phyloP scores from a whole-genome alignment of 2,113 vertebrate genomes.

The Psilopsiagon aurifrons region DNA sequence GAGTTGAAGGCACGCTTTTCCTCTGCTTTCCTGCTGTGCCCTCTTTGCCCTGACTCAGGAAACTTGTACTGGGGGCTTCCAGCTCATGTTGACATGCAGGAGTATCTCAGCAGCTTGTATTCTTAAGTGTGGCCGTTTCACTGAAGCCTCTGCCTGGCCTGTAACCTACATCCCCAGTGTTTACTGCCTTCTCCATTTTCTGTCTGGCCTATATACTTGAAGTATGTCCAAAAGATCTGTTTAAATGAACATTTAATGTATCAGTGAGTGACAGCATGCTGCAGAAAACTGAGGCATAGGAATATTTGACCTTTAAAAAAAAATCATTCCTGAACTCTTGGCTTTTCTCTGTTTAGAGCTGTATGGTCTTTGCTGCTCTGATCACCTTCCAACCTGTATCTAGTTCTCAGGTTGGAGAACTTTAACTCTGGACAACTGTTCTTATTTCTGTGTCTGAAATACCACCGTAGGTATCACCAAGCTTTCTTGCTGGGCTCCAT shows the following conservation, averaged over 20 bases:
- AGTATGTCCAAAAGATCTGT: background rate
- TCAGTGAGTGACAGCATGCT: background rate
- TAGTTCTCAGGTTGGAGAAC: background rate
- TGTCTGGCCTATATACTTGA: background rate
- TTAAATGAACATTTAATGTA: background rate
- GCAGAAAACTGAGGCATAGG: background rate
- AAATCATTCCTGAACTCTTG: background rate
- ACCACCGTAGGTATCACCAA: background rate
- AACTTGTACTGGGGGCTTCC: background rate
- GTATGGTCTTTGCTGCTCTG: background rate
- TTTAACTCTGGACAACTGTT: background rate
- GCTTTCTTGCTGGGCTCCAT: background rate
- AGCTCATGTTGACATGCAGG: fast-evolving
- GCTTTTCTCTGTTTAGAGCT: background rate
- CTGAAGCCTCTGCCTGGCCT: background rate
- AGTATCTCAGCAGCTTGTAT: background rate
- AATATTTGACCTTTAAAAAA: background rate
- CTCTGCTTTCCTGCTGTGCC: background rate
- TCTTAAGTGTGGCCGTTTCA: background rate
- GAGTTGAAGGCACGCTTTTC: background rate
- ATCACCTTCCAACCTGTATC: background rate
- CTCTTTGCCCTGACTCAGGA: background rate
- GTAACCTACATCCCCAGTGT: background rate
- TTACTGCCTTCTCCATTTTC: background rate
- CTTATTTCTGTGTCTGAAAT: background rate